Conservation (phyloP, 2,888 invertebrate species). For the Smittia aterrima region DNA sequence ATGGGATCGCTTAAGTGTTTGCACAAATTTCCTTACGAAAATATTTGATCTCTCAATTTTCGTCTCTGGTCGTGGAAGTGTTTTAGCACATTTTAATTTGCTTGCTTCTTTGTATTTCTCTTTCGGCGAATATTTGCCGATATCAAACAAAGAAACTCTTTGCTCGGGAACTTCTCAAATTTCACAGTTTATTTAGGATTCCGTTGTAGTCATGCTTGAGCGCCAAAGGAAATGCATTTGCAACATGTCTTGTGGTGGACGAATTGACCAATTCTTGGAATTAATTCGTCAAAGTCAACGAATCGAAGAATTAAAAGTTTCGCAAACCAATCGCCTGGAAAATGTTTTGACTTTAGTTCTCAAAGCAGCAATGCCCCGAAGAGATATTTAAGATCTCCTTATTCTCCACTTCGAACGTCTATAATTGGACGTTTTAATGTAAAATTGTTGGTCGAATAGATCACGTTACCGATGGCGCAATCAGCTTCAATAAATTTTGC, state of each 20-base stretch:
- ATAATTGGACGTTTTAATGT: neutral
- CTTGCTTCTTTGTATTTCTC: neutral
- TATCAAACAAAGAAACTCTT: neutral
- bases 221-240: conserved; percentile 3
- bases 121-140: neutral
- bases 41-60: neutral
- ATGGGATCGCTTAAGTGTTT: conserved; percentile 8
- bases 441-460: conserved; percentile 6
- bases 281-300: neutral
- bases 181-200: conserved; percentile 14
- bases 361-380: neutral
- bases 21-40: neutral
- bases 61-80: neutral
- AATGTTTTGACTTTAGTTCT: conserved; percentile 9
- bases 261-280: neutral
- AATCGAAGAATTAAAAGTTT: neutral
- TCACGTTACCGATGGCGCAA: conserved; percentile 12
- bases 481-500: neutral
- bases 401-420: neutral
- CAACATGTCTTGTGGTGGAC: neutral
- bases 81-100: conserved; percentile 21
- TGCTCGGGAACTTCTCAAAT: neutral
- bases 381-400: neutral
- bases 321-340: neutral
- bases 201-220: neutral